These are phyloP conservation scores for Habroteleia sp. DNA, from an alignment of 2,888 invertebrate genomes.

Conservation along the genomic window DNA sequence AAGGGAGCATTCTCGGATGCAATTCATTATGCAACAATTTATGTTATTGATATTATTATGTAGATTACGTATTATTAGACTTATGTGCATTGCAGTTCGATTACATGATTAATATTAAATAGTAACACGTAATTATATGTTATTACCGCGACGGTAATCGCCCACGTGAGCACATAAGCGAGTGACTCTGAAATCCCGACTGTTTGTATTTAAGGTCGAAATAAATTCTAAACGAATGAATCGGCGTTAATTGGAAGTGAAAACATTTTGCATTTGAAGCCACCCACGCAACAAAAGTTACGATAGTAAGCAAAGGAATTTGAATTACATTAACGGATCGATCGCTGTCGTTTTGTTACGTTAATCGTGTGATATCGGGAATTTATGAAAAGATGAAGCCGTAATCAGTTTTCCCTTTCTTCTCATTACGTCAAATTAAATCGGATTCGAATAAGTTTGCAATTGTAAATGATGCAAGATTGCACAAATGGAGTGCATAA, in stretches of 20 bases:
- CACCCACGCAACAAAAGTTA: constrained; percentile 7
- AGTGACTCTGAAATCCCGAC: neutral
- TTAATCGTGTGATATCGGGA: constrained; percentile 55
- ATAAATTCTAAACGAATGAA: constrained; percentile 40
- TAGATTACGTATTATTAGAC: constrained; percentile 29
- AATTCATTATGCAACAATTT: constrained; percentile 44
- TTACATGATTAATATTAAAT: constrained; percentile 27
- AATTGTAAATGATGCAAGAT: neutral
- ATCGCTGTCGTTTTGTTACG: constrained; percentile 58
- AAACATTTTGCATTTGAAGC: constrained; percentile 31
- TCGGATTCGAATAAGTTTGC: neutral
- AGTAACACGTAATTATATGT: constrained; percentile 11
- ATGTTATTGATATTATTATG: constrained; percentile 30
- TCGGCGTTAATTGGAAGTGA: constrained; percentile 22
- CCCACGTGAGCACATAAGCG: neutral
- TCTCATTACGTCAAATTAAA: constrained; percentile 9
- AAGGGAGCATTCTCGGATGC: constrained; percentile 33
- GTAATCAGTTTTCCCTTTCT: constrained; percentile 42
- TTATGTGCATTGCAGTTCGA: constrained; percentile 23
- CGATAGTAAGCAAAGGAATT: constrained; percentile 48
- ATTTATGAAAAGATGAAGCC: constrained; percentile 43
- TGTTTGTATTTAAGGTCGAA: neutral
- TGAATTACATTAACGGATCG: constrained; percentile 52
- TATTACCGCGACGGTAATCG: constrained; percentile 7
- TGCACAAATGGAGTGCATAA: neutral